Evolutionary conservation across 2,113 vertebrate species (phyloP), one percentile per base, ranked within the genome.

Genomic region (Stigmatopora argus): DNA sequence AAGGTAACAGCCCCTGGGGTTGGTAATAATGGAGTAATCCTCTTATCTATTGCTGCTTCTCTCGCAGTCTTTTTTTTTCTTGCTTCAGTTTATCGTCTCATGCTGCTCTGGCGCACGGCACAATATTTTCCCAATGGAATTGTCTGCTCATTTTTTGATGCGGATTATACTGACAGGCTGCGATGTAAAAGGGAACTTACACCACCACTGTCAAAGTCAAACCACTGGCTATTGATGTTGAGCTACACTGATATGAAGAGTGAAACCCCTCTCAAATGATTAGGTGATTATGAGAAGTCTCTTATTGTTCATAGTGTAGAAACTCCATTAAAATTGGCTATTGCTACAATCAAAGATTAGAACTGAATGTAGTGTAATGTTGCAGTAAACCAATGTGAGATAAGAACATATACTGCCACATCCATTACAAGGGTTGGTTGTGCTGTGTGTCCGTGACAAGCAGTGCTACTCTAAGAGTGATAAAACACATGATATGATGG

Each of bases 11-110:
- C 80, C 85, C 80, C 80, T 41, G 70, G 77, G 88, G 84, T 74
- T 78, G 84, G 89, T 89, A 86, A 89, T 89, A 89, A 79, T 71
- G 71, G 71, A 75, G 79, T 90, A 91, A 92, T 90, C 89, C 89
- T 89, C 87, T 90, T 90, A 91, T 90, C 86, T 86, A 70, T 81
- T 79, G 77, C 86, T 86, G 85, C 77, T 80, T 78, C 64, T 79
- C 64, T 78, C 66, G 67, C 55, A 74, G 77, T 85, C 83, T 70
- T 72, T 78, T 84, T 84, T 81, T 79, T 71, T 63, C 70, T 70
- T 74, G 64, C 76, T 65, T 64, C 19, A 63, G 75, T 82, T 69
- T 85, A 81, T 86, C 76, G 70, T 79, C 81, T 71, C 69, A 72
- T 66, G 64, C 71, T 67, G 76, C 74, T 67, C 78, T 66, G 66